Base-by-base conservation (phyloP, 30 jellyfish, hydroid and myxozoan genomes). In the Phacellophora camtschatica region DNA sequence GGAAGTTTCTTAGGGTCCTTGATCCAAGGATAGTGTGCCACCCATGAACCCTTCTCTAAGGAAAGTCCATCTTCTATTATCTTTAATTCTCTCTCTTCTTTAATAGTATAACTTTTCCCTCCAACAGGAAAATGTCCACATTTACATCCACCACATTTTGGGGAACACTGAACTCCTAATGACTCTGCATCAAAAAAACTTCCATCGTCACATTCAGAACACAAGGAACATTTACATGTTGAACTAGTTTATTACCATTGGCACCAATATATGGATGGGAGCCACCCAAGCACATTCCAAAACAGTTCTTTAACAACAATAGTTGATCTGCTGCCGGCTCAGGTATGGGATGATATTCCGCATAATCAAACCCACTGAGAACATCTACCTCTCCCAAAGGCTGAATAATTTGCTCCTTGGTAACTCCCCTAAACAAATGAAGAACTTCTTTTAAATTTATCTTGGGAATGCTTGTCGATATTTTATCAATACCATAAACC, bases 341-440 rank as follows among this genome's bases (percentile, higher is more conserved):
- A 36, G 62, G 72, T 22, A 83, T 95, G 3, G 84, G 33, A 48
- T 88, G 96, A 63, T 62, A 25, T n/a, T 9, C 31, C 27, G 95
- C 87, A 66, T 82, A 56, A 64, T 88, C 97, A 50, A 77, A 48
- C 64, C 96, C 92, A 75, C 73, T 74, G 49, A 82, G 46, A 69
- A 73, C 28, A 61, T 81, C 95, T 12, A 88, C 74, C n/a, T 54
- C 74, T 56, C 96, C 82, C 7, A 0, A 43, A 50, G 82, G 77
- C 39, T 84, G 45, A 62, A 72, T 58, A 48, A 81, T 32, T 57
- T 48, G 62, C 32, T 70, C 83, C 0, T 51, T 33, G 27, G 35
- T 68, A 25, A 64, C 35, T 37, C 85, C 86, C n/a, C n/a, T n/a
- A 53, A 74, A 74, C 31, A n/a, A 51, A 29, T 49, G 76, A 34